Evolutionary conservation across 2,797 vertebrate genomes (phyloP), one percentile per base, ranked within the genome.

Genomic region (Strix occidentalis): DNA sequence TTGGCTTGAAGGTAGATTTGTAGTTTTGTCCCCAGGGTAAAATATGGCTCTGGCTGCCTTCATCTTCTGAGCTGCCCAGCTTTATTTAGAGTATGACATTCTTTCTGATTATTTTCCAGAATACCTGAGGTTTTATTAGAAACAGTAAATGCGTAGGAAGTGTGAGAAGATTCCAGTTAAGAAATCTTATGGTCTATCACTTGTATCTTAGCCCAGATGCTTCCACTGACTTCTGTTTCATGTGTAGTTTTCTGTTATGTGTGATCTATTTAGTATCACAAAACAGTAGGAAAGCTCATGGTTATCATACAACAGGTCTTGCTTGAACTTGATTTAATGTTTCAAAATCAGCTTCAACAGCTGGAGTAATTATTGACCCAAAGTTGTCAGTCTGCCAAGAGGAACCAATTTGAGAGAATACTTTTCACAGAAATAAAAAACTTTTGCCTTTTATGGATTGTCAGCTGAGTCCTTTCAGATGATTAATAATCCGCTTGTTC

Each of bases 1-100:
- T 33, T 68, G 76, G 78, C 92, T 93, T 92, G 84, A 96, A 96
- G 92, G 45, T 45, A 71, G 78, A 66, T 94, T 89, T 66, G 43
- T 78, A 89, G 83, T 87, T 84, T 89, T 94, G 54, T 96, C 63
- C 61, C 46, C 37, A 7, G 37, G 71, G 74, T 88, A 69, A 94
- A 95, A 96, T 87, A 63, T 16, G 10, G 19, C 51, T 87, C 58
- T 79, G 66, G 46, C 50, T 74, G 45, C 83, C 87, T 97, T 94
- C 75, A 61, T 79, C 74, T 71, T 87, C 92, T 75, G 69, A 95
- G 88, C 81, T 87, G 79, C 82, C 51, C 92, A 76, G 84, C 57
- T 95, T 97, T 95, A 94, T 77, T 93, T 85, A 76, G 41, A 14
- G 43, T 43, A 19, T 58, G 84, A 66, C 19, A 70, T 76, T 77